Conservation (phyloP, 2,797 vertebrate genomes). For the Neosilurus mollespiculum region DNA sequence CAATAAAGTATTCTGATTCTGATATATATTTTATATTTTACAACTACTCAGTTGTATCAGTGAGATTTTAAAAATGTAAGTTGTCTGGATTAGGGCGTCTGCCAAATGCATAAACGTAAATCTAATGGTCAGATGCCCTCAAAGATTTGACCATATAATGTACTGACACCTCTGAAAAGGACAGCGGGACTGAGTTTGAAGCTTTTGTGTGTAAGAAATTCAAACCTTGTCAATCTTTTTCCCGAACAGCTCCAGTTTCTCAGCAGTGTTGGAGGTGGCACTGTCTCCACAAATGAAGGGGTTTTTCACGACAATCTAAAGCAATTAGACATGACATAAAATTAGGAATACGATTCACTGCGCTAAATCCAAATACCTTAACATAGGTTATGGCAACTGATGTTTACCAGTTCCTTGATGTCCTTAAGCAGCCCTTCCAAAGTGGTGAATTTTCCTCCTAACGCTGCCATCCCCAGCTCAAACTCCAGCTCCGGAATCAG, state of each 20-base stretch:
- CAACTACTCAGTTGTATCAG: too few species aligned
- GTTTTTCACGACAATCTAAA: constrained; percentile 82
- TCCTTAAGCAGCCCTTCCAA: constrained; percentile 91
- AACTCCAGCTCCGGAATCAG: constrained; percentile 92
- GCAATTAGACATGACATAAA: background rate
- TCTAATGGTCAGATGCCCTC: background rate
- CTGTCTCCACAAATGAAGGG: constrained; percentile 92
- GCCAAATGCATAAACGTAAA: background rate
- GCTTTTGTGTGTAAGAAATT: too few species aligned
- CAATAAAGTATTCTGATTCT: too few species aligned
- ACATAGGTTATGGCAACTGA: background rate
- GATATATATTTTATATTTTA: too few species aligned
- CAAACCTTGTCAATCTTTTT: constrained; percentile 80
- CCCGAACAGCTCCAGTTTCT: constrained; percentile 80
- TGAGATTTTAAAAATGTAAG: too few species aligned
- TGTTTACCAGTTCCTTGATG: constrained; percentile 81
- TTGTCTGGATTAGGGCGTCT: too few species aligned
- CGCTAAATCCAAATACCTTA: background rate
- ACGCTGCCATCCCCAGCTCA: constrained; percentile 89
- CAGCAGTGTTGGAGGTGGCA: constrained; percentile 50
- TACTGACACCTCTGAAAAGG: background rate
- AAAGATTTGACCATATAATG: background rate
- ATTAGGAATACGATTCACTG: background rate
- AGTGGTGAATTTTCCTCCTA: constrained; percentile 94
- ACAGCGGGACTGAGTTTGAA: background rate